Base-by-base conservation (phyloP, 2,797 vertebrate species). In the Champsocephalus esox region DNA sequence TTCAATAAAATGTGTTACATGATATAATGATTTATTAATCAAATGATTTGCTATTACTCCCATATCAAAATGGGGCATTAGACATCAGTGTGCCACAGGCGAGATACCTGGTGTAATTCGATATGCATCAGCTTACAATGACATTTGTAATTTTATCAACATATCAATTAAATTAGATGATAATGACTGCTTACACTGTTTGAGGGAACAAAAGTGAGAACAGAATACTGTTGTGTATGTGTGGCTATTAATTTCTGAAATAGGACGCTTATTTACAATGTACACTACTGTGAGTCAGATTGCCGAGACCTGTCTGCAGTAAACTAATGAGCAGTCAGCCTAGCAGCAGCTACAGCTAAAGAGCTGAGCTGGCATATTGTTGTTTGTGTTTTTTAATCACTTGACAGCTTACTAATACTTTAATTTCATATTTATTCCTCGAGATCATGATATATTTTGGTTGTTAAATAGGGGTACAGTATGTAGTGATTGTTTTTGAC, bases 241-340 rank as follows among this genome's bases (percentile, higher is more conserved):
- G 19, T 49, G 34, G 52, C 17, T 46, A 28, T 64, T 19, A 0
- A 13, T 58, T 57, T 10, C 43, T 10, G 19, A 0, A 13, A 57
- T 64, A n/a, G 12, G 54, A 1, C 57, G 34, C 32, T 44, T 32
- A 21, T 72, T 56, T 49, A 19, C n/a, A 57, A 41, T 32, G 11
- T 1, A 3, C 34, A 56, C 9, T 54, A 46, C 6, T 45, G 24
- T 68, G 41, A 72, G 57, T 57, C 50, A 38, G 19, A 46, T 43
- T 44, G 4, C 5, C 3, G 2, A 57, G 54, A 9, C 61, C 19
- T 70, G 55, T 72, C 54, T 24, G 62, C 43, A 48, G 44, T 16
- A 55, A 77, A 77, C 66, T 79, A 83, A 86, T 79, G 72, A 84
- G 74, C 43, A 66, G 59, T 8, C 21, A 57, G 12, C 46, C 49